These are phyloP conservation scores for Oligia latruncula DNA, from an alignment of 2,888 invertebrate species.

Conservation along the genomic window DNA sequence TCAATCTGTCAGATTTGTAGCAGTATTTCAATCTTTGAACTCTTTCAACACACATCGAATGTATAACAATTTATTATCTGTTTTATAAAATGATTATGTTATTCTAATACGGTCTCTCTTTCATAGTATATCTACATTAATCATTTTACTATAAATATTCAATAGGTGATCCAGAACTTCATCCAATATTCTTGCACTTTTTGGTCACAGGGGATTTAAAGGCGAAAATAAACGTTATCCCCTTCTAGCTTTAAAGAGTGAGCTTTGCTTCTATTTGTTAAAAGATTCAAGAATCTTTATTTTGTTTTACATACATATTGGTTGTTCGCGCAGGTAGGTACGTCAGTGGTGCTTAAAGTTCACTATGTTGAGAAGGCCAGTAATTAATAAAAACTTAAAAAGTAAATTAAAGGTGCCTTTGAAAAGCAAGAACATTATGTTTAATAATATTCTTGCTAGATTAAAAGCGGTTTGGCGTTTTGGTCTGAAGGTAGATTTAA, in stretches of 20 bases:
- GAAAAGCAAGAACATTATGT: neutral
- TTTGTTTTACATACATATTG: neutral
- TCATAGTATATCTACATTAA: conserved; percentile 23
- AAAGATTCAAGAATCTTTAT: neutral
- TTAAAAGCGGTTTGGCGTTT: neutral
- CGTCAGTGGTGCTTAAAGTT: neutral
- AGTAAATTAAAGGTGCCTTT: conserved; percentile 3
- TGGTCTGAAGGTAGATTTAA: neutral
- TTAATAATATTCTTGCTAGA: neutral
- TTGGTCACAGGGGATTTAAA: conserved; percentile 38
- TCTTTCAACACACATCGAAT: conserved; percentile 6
- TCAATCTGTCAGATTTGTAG: conserved; percentile 44
- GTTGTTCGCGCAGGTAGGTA: neutral
- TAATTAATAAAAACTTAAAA: neutral
- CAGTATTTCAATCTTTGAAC: conserved; percentile 45
- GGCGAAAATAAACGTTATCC: conserved; percentile 39
- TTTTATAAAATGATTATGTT: conserved; percentile 10
- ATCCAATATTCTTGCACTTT: conserved; percentile 56
- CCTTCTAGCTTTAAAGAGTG: conserved; percentile 8
- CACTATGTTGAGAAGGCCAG: neutral
- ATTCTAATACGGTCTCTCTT: conserved; percentile 11
- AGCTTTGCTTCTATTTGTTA: conserved; percentile 9
- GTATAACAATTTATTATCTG: conserved; percentile 17
- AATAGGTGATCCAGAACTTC: conserved; percentile 27
- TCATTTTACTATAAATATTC: conserved; percentile 44